Evolutionary conservation across 30 jellyfish, hydroid and myxozoan species (phyloP), one percentile per base, ranked within the genome.

Genomic region (Morbakka virulenta): DNA sequence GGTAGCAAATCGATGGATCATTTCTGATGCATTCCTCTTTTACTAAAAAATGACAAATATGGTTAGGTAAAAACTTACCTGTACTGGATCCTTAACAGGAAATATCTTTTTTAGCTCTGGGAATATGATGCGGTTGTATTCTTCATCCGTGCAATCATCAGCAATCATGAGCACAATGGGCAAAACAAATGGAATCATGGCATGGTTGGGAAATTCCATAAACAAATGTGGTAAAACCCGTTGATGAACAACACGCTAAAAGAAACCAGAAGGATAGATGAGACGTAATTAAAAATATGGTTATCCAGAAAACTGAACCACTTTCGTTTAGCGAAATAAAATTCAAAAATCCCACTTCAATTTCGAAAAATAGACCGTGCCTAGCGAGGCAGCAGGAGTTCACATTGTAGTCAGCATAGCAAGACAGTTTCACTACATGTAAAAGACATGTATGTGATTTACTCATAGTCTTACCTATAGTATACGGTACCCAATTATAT

Each of bases 201-300:
- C 76, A 35, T 89, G 97, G 71, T 89, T 89, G 23, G 97, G 95
- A 62, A 89, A 84, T 68, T 89, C 97, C 81, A 76, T 36, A 86
- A 82, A 89, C 29, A 89, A 75, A 50, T 89, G 97, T 32, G 97
- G 97, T 35, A 89, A 87, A 2, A 89, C 81, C 35, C 97, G 52
- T 50, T 89, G 97, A 63, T 89, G 97, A 21, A 89, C 35, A 2
- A 89, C 97, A 52, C 97, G 78, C 97, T 89, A 64, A 26, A 50
- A 32, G 49, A 24, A 49, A 52, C 72, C 0, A 69, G 1, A 49
- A 4, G 53, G 17, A 61, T 12, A 61, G 29, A n/a, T n/a, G 26
- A 61, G 11, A 17, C 0, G 29, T 12, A 23, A 23, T n/a, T 0
- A 28, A 61, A 0, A 23, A 0, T 0, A 23, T 61, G 27, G 21